Conservation (phyloP, 2,797 vertebrate genomes). For the Girardinus metallicus region DNA sequence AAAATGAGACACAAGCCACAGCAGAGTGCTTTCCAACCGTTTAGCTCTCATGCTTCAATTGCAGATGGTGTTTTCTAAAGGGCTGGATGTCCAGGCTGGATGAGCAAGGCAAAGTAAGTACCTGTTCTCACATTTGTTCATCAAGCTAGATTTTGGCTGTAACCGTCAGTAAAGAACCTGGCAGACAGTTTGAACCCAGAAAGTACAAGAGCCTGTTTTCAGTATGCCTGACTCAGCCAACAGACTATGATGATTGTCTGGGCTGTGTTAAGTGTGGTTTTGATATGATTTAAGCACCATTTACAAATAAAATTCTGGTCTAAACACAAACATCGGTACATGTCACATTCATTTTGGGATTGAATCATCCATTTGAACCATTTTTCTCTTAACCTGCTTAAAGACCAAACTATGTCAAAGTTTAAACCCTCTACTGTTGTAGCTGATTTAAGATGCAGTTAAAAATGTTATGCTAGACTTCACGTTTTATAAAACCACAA, state of each 20-base stretch:
- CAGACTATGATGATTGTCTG: background rate
- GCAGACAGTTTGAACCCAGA: background rate
- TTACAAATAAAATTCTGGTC: background rate
- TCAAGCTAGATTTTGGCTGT: conserved; percentile 10
- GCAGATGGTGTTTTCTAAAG: conserved; percentile 87
- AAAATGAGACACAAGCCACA: conserved; percentile 26
- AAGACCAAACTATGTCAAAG: background rate
- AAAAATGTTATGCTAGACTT: background rate
- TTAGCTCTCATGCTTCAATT: conserved; percentile 39
- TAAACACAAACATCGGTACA: background rate
- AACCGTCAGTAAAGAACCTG: conserved; percentile 8
- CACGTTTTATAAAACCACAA: background rate
- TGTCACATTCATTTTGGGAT: background rate
- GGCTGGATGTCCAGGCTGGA: conserved; percentile 97
- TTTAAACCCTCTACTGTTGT: background rate
- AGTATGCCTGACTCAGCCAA: background rate
- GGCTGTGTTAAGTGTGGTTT: background rate
- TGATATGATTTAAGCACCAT: background rate
- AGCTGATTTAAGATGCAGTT: background rate
- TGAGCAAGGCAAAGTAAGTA: conserved; percentile 87
- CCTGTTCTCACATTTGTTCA: background rate
- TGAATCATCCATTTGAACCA: background rate
- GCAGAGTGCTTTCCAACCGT: conserved; percentile 14
- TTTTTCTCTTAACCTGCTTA: background rate
- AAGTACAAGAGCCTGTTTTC: background rate